These are phyloP conservation scores for Myopa testacea DNA, from an alignment of 2,888 invertebrate species.

Conservation along the genomic window DNA sequence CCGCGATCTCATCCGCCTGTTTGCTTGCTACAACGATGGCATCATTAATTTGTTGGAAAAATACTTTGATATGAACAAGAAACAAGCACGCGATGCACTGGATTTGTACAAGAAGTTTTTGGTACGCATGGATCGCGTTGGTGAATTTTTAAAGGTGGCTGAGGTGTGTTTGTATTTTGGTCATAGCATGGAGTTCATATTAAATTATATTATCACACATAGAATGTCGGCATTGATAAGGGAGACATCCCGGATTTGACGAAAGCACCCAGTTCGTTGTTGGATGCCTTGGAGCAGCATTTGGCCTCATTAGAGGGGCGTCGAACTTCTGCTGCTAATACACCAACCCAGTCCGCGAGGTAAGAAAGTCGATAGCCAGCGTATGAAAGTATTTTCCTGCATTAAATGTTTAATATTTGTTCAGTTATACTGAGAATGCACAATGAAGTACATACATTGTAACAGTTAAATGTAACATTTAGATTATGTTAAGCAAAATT, in stretches of 20 bases:
- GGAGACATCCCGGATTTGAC: slow-evolving; percentile 98
- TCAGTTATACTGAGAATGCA: too few species aligned
- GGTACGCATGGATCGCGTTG: slow-evolving; percentile 97
- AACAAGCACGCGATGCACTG: slow-evolving; percentile 96
- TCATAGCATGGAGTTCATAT: neutral
- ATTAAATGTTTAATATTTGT: too few species aligned
- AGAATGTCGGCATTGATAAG: slow-evolving; percentile 97
- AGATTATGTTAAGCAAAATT: neutral
- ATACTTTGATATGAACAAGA: slow-evolving; percentile 99
- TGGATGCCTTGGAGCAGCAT: slow-evolving; percentile 97
- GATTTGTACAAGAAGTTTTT: slow-evolving; percentile 99
- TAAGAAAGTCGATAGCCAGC: slow-evolving; percentile 60
- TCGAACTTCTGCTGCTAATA: slow-evolving; percentile 86
- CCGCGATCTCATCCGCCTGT: slow-evolving; percentile 97
- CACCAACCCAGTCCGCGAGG: slow-evolving; percentile 88
- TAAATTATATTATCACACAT: slow-evolving; percentile 63
- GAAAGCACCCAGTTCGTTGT: slow-evolving; percentile 95
- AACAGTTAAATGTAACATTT: neutral
- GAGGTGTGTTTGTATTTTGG: slow-evolving; percentile 68
- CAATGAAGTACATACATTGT: too few species aligned
- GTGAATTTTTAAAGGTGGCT: slow-evolving; percentile 94
- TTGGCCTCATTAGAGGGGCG: slow-evolving; percentile 93
- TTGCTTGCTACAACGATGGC: slow-evolving; percentile 99
- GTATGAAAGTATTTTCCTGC: too few species aligned
- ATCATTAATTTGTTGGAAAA: slow-evolving; percentile 99